Evolutionary conservation across 2,888 invertebrate genomes (phyloP), one percentile per base, ranked within the genome.

Genomic region (Gerris lacustris): DNA sequence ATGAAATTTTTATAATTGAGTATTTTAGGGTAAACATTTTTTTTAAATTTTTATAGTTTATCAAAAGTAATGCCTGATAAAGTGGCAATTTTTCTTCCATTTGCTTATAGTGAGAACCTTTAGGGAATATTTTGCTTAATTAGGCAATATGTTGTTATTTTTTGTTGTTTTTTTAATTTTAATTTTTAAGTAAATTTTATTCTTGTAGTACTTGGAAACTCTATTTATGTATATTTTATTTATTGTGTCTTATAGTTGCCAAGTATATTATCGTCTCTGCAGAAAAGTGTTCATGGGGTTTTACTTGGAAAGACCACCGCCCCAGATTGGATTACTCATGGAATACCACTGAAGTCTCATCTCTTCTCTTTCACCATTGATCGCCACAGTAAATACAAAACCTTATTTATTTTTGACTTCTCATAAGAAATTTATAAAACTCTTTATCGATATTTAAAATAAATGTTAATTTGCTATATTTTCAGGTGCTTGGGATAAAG

Each of bases 301-400:
- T 85, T 96, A 69, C 84, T 95, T 47, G 94, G 95, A 6, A 89
- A 90, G 80, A 87, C 91, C 43, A 85, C 87, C 44, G 86, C 91
- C 70, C 95, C 95, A 70, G 91, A 93, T 78, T 96, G 95, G 90
- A 86, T 94, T 76, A 89, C 88, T 72, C 89, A 90, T 79, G 96
- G 96, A 66, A 90, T 96, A 74, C 92, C 93, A 66, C 84, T 76
- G 70, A 73, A 75, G 43, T 75, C 77, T 43, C 72, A 75, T 62
- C 74, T 77, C 44, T 73, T 74, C 45, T 71, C 74, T 44, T 74
- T 64, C 45, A 44, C 6, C 64, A 67, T 69, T 6, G 64, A 64
- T 18, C 9, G 64, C 9, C 31, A 31, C 9, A 18, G 64, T 64
- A 64, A 31, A 31, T 31, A 31, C 31, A 4, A 31, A 31, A 31